Evolutionary conservation across 2,113 vertebrate species (phyloP).

Genomic region (Alectura lathami): DNA sequence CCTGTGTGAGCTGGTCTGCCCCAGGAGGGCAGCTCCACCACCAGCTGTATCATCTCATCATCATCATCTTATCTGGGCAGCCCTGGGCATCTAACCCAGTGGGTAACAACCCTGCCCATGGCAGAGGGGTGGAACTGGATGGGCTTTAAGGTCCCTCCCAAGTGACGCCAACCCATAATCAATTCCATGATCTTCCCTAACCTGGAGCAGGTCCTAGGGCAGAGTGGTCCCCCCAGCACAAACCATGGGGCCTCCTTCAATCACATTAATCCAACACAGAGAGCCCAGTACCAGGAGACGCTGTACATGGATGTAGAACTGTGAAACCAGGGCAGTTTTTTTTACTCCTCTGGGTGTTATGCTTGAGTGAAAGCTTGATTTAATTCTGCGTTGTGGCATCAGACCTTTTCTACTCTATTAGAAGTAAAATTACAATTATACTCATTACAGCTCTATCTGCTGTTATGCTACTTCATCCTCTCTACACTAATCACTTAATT

Average conservation of each 20-base stretch:
- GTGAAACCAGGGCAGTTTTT: neutral
- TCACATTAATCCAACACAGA: neutral
- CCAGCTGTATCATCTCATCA: no score
- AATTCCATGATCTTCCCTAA: neutral
- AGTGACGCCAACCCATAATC: no score
- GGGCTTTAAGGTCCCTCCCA: no score
- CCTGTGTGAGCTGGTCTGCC: neutral
- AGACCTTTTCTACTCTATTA: neutral
- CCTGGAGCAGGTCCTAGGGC: neutral
- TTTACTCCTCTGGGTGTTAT: neutral
- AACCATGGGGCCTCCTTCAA: neutral
- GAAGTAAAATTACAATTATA: neutral
- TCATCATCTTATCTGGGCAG: no score
- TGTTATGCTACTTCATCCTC: neutral
- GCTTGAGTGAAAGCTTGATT: neutral
- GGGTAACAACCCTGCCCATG: no score
- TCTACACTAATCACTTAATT: neutral
- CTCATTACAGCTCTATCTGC: neutral
- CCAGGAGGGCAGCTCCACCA: neutral
- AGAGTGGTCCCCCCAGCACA: neutral
- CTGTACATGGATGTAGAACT: neutral
- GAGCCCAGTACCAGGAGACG: neutral
- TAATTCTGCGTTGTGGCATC: neutral
- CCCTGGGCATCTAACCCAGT: no score
- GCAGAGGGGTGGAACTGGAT: no score